Percentiles rank a stretch among this genome's conserved stretches.
Evolutionary conservation across 2,888 invertebrate genomes (phyloP).

Genomic region (Bimastos eiseni): DNA sequence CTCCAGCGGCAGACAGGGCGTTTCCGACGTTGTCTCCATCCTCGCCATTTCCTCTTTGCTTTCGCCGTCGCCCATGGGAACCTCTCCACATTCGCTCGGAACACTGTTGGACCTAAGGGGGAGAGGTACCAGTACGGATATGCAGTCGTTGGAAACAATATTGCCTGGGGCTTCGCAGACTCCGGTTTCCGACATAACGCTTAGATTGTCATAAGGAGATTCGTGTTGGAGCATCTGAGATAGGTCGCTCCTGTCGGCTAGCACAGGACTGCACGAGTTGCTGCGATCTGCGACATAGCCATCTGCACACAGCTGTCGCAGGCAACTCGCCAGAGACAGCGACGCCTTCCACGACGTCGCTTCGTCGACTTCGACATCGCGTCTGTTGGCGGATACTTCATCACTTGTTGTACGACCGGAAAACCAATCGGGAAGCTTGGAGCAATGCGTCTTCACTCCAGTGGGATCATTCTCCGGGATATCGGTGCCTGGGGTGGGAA

Average conservation of each 20-base stretch:
- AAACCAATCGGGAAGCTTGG: not conserved
- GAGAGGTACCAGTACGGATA: not conserved
- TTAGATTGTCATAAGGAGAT: not conserved
- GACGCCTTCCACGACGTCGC: conserved; percentile 1
- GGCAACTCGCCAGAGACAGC: not conserved
- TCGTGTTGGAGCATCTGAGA: not conserved
- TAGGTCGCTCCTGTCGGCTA: not conserved
- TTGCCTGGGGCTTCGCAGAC: not conserved
- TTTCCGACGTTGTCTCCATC: not conserved
- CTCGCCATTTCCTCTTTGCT: not conserved
- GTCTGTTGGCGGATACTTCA: not conserved
- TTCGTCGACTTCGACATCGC: not conserved
- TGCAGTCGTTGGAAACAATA: not conserved
- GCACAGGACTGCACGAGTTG: not conserved
- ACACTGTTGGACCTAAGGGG: not conserved
- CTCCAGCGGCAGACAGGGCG: not conserved
- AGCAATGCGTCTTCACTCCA: not conserved
- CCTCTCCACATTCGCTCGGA: not conserved
- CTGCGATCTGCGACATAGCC: not conserved
- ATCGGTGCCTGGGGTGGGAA: not conserved
- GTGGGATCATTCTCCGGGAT: not conserved
- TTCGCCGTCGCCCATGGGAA: not conserved
- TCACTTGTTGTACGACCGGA: not conserved
- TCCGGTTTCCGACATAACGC: not conserved
- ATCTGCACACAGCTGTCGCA: not conserved